phyloP scores from a whole-genome alignment of 2,113 vertebrate species.

The Trachemys scripta region DNA sequence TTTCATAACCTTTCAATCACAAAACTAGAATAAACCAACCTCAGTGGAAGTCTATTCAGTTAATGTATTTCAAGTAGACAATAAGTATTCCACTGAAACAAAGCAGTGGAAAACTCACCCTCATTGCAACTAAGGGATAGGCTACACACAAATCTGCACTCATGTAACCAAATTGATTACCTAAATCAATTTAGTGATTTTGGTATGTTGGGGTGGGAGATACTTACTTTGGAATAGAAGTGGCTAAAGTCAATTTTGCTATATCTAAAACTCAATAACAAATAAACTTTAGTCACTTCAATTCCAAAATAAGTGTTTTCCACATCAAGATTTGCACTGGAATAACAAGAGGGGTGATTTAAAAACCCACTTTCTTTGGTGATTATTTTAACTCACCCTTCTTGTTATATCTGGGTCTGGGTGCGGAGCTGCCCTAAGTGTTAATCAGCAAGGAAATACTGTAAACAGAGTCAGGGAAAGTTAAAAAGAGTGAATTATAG shows the following conservation, averaged over 20 bases:
- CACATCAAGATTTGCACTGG: neutral
- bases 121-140: conserved; percentile 48
- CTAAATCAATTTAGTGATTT: conserved; percentile 58
- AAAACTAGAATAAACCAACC: conserved; percentile 73
- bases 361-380: neutral
- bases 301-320: conserved; percentile 26
- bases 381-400: neutral
- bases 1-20: conserved; percentile 74
- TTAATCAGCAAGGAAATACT: neutral
- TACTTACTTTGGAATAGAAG: conserved; percentile 18
- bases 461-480: neutral
- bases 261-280: neutral
- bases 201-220: neutral
- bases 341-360: neutral
- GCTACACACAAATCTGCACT: conserved; percentile 69
- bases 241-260: conserved; percentile 19
- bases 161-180: conserved; percentile 68
- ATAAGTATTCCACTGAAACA: conserved; percentile 70
- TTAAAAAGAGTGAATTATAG: neutral
- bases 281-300: neutral
- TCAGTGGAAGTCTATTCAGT: conserved; percentile 73
- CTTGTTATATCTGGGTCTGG: neutral
- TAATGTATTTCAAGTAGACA: conserved; percentile 65
- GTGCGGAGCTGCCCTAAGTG: neutral
- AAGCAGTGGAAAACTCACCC: conserved; percentile 33